Evolutionary conservation across 2,888 invertebrate genomes (phyloP).

Genomic region (Zaprionus lineosus): DNA sequence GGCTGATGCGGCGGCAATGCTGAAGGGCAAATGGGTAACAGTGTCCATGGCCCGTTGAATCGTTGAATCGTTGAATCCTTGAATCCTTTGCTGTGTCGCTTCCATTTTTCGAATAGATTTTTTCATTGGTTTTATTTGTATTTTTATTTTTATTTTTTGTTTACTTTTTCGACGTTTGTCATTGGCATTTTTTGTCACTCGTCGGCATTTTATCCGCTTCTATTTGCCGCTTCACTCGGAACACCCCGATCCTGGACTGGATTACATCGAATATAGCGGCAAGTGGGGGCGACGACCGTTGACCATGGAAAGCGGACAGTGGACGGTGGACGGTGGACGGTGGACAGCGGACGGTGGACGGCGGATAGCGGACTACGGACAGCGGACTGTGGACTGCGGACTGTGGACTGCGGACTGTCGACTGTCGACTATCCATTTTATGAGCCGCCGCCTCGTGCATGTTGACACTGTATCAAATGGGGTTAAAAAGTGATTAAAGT

Average conservation of each 20-base stretch:
- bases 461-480: constrained; percentile 81
- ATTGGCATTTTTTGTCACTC: constrained; percentile 72
- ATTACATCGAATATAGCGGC: too few relatives aligned
- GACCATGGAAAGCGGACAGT: too few relatives aligned
- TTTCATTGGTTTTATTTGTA: too few relatives aligned
- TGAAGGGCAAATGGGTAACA: not conserved
- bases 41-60: constrained; percentile 12
- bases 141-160: constrained; percentile 28
- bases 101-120: constrained; percentile 8
- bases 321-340: too few relatives aligned
- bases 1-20: not conserved
- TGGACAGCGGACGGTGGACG: too few relatives aligned
- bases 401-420: not conserved
- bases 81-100: constrained; percentile 4
- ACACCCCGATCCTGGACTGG: not conserved
- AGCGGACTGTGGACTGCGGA: not conserved
- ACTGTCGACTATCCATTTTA: constrained; percentile 67
- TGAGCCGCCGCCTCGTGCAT: constrained; percentile 69
- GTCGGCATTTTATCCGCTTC: constrained; percentile 38
- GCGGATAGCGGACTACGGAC: constrained; percentile 24
- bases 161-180: constrained; percentile 67
- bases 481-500: constrained; percentile 82
- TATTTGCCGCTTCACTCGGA: constrained; percentile 39
- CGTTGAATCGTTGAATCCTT: constrained; percentile 27
- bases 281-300: too few relatives aligned